phyloP scores from a whole-genome alignment of 1,140 invertebrate species.

The Euura saliciscinereae region DNA sequence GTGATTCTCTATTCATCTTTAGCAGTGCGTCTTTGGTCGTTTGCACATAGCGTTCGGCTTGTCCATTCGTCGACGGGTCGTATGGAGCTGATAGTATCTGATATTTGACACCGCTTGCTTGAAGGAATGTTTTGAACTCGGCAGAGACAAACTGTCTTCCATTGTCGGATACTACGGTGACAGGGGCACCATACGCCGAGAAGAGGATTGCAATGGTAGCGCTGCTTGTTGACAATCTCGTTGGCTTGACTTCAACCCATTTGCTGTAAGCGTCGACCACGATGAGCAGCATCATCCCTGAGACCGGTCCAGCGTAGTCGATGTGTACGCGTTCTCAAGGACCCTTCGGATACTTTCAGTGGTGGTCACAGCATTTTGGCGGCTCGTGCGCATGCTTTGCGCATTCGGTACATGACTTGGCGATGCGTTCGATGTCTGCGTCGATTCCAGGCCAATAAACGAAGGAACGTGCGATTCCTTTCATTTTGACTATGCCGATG shows the following conservation, averaged over 20 bases:
- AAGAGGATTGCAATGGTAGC: conserved; percentile 35
- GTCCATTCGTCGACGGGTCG: conserved; percentile 45
- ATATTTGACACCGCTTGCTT: conserved; percentile 31
- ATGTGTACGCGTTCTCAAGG: conserved; percentile 55
- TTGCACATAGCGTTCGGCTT: conserved; percentile 44
- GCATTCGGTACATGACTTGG: conserved; percentile 21
- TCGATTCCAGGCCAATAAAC: conserved; percentile 59
- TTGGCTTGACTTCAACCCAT: conserved; percentile 44
- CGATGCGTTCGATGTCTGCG: conserved; percentile 44
- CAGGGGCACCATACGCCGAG: conserved; percentile 28
- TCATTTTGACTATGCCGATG: conserved; percentile 58
- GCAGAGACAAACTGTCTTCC: conserved; percentile 34
- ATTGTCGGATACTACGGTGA: conserved; percentile 41
- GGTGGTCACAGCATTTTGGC: conserved; percentile 21
- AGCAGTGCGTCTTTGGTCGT: conserved; percentile 35
- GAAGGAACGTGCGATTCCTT: conserved; percentile 53
- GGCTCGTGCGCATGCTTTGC: conserved; percentile 19
- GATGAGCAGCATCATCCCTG: conserved; percentile 47
- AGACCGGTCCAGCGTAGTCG: conserved; percentile 56
- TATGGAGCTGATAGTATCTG: conserved; percentile 38
- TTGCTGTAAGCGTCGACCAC: conserved; percentile 58
- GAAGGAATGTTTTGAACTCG: conserved; percentile 39
- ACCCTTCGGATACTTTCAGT: conserved; percentile 35
- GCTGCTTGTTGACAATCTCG: conserved; percentile 18
- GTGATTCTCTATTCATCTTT: conserved; percentile 21